phyloP scores from a whole-genome alignment of 2,113 vertebrate genomes.

The Opisthocomus hoazin region DNA sequence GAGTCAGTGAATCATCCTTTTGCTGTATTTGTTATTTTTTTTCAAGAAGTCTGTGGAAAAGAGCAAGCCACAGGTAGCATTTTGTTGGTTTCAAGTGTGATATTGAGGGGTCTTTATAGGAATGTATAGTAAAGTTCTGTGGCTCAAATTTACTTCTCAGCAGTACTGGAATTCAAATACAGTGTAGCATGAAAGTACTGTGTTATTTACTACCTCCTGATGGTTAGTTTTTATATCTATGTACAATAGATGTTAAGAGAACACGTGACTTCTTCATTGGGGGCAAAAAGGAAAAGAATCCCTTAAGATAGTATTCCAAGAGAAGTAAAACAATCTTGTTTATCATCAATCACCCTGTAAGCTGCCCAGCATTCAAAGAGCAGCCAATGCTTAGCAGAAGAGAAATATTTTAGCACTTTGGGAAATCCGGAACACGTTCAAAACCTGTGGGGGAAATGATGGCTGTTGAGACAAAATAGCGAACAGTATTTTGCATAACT shows the following conservation, averaged over 20 bases:
- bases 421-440: background rate
- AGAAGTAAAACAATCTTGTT: background rate
- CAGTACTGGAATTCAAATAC: background rate
- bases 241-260: background rate
- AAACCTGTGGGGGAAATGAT: background rate
- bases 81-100: background rate
- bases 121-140: accelerated
- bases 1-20: background rate
- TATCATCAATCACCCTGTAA: background rate
- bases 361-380: background rate
- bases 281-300: background rate
- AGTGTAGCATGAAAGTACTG: background rate
- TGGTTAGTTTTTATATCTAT: background rate
- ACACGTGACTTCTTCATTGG: background rate
- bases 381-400: background rate
- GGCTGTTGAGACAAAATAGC: background rate
- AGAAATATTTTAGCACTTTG: background rate
- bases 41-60: background rate
- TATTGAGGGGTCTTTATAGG: background rate
- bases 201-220: background rate
- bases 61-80: background rate
- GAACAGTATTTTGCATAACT: background rate
- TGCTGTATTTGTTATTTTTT: background rate
- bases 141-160: background rate
- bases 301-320: background rate